Evolutionary conservation across 2,888 invertebrate species (phyloP).

Genomic region (Troilus luridus): DNA sequence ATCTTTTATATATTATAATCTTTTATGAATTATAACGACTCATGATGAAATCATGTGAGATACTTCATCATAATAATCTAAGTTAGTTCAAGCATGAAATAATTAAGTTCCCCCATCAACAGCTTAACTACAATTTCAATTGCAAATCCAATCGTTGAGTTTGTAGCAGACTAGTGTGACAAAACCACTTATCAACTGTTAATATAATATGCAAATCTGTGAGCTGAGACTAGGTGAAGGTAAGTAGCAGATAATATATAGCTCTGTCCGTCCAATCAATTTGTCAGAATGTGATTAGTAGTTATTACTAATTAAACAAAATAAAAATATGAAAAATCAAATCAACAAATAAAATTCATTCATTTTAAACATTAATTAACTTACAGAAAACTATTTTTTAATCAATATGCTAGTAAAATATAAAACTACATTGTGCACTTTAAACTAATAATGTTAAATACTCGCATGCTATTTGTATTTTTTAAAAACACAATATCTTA

Average conservation of each 20-base stretch:
- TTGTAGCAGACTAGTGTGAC: background rate
- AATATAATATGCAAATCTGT: background rate
- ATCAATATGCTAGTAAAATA: background rate
- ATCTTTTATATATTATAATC: too few relatives aligned
- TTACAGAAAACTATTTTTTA: background rate
- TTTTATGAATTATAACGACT: background rate
- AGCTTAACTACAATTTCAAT: constrained; percentile 25
- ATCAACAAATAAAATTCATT: background rate
- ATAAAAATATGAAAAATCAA: background rate
- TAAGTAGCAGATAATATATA: background rate
- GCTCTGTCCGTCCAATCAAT: background rate
- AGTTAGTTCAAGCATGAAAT: background rate
- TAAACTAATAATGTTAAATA: too few relatives aligned
- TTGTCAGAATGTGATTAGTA: background rate
- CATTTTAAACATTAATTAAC: background rate
- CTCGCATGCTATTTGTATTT: too few relatives aligned
- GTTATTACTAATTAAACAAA: background rate
- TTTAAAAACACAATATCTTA: too few relatives aligned
- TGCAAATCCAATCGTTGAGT: constrained; percentile 28
- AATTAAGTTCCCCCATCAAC: background rate
- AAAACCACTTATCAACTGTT: constrained; percentile 38
- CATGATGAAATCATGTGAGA: background rate
- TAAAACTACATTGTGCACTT: too few relatives aligned
- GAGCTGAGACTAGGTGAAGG: background rate
- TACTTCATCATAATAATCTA: background rate